Conservation (phyloP, 2,113 vertebrate genomes). For the Corythoichthys intestinalis region DNA sequence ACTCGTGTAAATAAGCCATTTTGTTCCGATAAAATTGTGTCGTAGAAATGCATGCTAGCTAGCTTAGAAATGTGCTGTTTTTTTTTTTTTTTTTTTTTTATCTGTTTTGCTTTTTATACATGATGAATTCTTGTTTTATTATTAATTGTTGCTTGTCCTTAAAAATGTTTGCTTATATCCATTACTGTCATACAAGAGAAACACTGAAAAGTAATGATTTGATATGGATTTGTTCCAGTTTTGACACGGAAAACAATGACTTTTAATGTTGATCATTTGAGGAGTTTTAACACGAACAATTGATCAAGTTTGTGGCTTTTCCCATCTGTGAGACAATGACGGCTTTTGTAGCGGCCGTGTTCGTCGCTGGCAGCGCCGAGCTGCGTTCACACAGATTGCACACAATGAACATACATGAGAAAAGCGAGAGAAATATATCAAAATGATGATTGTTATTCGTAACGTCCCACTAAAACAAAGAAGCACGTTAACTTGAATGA, state of each 20-base stretch:
- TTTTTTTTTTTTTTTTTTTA: slow-evolving; percentile 29
- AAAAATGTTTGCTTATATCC: background rate
- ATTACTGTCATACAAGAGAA: background rate
- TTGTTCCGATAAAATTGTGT: slow-evolving; percentile 50
- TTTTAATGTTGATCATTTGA: no score
- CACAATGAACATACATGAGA: slow-evolving; percentile 13
- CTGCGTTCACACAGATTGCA: slow-evolving; percentile 5
- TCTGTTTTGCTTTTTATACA: slow-evolving; percentile 37
- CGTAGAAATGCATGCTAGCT: slow-evolving; percentile 56
- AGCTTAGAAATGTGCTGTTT: slow-evolving; percentile 28
- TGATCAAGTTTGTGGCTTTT: slow-evolving; percentile 21
- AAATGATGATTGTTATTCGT: background rate
- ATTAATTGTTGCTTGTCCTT: background rate
- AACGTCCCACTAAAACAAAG: slow-evolving; percentile 15
- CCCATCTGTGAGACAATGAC: slow-evolving; percentile 37
- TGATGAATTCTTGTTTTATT: slow-evolving; percentile 8
- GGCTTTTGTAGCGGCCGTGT: slow-evolving; percentile 24
- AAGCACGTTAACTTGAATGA: slow-evolving; percentile 32
- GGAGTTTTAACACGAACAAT: background rate
- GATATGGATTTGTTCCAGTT: background rate
- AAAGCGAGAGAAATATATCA: slow-evolving; percentile 8
- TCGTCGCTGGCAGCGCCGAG: slow-evolving; percentile 30
- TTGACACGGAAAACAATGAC: background rate
- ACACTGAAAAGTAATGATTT: background rate
- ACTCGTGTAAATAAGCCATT: slow-evolving; percentile 52